Conservation (phyloP, 2,113 vertebrate species). For the Danionella cerebrum region DNA sequence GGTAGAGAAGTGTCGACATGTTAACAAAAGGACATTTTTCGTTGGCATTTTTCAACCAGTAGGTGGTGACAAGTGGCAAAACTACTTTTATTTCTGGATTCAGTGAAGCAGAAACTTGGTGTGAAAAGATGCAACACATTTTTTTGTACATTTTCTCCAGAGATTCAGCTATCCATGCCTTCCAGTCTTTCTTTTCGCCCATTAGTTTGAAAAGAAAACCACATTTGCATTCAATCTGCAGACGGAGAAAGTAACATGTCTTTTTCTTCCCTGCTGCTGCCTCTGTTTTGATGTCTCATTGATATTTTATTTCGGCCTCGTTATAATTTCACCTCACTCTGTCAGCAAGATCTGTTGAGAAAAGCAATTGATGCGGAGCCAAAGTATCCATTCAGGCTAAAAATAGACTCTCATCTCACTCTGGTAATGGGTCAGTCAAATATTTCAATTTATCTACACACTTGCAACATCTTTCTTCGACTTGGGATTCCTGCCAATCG, state of each 20-base stretch:
- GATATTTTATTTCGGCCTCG: conserved; percentile 20
- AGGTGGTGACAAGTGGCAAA: too few species aligned
- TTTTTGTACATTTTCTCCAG: too few species aligned
- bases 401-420: conserved; percentile 22
- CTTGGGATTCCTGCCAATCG: conserved; percentile 6
- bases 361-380: conserved; percentile 17
- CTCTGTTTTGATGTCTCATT: neutral
- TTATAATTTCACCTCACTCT: neutral
- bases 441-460: conserved; percentile 23
- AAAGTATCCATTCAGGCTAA: conserved; percentile 13
- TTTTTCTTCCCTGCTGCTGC: neutral
- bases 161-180: too few species aligned
- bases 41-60: too few species aligned
- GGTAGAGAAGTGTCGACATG: too few species aligned
- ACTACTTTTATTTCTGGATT: too few species aligned
- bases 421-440: conserved; percentile 14
- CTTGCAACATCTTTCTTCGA: conserved; percentile 10
- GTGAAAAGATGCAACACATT: too few species aligned
- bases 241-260: neutral
- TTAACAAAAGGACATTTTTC: too few species aligned
- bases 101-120: too few species aligned
- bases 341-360: conserved; percentile 20
- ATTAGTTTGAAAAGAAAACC: neutral
- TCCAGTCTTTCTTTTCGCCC: too few species aligned
- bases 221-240: neutral